Evolutionary conservation across 2,113 vertebrate genomes (phyloP), one percentile per base, ranked within the genome.

Genomic region (Tympanuchus pallidicinctus): DNA sequence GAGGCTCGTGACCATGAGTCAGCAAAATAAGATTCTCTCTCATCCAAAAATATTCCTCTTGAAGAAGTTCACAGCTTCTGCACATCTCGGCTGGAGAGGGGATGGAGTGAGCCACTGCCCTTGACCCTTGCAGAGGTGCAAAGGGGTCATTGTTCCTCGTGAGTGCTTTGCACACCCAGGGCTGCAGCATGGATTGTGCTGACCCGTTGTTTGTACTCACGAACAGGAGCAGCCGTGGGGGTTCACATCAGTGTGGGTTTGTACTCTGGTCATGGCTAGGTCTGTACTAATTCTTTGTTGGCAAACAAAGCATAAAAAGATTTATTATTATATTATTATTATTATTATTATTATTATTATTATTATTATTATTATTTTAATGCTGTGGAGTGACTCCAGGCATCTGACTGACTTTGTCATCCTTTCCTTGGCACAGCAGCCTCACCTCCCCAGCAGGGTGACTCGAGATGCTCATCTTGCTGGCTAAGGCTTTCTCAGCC

Each of bases 361-460:
- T 38, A 38, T 38, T 38, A 42, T 42, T 42, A 42, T 20, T 71
- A 34, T 47, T 71, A 34, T 4, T n/a, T 59, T 20, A 11, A 59
- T 9, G 1, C 2, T 40, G 11, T 96, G 88, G 82, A 92, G 76
- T 76, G 71, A 88, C 25, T 89, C 78, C 91, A 94, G 59, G 81
- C 91, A 78, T 94, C 92, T 93, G 82, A 90, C 70, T 92, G 61
- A 47, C 25, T 71, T 64, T 60, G 65, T 95, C 74, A 89, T 90
- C 74, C 89, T 86, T 88, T 88, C 81, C 89, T 92, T 96, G 94
- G 94, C 92, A 92, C 32, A 78, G 74, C n/a, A 28, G 84, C n/a
- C 48, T 86, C n/a, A 79, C 81, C 80, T 90, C 95, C 89, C 75
- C 59, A 18, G 83, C 82, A 80, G 67, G 40, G 24, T 97, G 91